These are phyloP conservation scores for Gymnocypris eckloni DNA, from an alignment of 2,797 vertebrate species.

Conservation along the genomic window DNA sequence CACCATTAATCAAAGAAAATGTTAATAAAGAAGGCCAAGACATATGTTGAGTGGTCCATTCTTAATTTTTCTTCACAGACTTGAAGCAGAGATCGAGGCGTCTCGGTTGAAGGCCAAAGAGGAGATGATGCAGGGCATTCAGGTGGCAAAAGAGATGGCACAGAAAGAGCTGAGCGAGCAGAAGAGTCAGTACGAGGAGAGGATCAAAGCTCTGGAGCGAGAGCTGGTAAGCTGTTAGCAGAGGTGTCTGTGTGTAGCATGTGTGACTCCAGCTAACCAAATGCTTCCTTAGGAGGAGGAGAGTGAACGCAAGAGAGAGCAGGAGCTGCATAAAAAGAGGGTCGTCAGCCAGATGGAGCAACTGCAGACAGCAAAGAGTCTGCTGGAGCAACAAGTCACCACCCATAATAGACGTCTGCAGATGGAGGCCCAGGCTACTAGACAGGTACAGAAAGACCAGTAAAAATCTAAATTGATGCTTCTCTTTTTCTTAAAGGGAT, in stretches of 20 bases:
- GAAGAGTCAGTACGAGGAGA: constrained; percentile 85
- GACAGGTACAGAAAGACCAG: constrained; percentile 69
- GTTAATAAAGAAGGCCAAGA: not conserved
- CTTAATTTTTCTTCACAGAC: constrained; percentile 69
- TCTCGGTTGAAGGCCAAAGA: constrained; percentile 90
- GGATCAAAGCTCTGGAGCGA: constrained; percentile 83
- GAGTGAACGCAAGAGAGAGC: constrained; percentile 78
- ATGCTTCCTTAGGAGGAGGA: constrained; percentile 82
- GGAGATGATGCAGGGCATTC: constrained; percentile 95
- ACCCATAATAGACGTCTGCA: constrained; percentile 86
- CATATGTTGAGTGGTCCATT: too few species aligned
- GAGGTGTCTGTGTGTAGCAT: not conserved
- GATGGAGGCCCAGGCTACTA: constrained; percentile 88
- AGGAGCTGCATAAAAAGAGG: constrained; percentile 82
- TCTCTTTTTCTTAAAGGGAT: not conserved
- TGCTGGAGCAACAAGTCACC: constrained; percentile 86
- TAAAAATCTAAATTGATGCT: not conserved
- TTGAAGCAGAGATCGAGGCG: constrained; percentile 93
- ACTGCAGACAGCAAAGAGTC: constrained; percentile 83
- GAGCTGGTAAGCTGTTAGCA: constrained; percentile 82
- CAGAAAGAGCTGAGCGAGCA: constrained; percentile 89
- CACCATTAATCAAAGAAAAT: not conserved
- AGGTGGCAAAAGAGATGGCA: constrained; percentile 92
- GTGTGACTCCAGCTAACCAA: not conserved
- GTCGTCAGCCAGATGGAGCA: constrained; percentile 85